These are phyloP conservation scores for Operophtera brumata DNA, from an alignment of 2,888 invertebrate genomes.

Conservation along the genomic window DNA sequence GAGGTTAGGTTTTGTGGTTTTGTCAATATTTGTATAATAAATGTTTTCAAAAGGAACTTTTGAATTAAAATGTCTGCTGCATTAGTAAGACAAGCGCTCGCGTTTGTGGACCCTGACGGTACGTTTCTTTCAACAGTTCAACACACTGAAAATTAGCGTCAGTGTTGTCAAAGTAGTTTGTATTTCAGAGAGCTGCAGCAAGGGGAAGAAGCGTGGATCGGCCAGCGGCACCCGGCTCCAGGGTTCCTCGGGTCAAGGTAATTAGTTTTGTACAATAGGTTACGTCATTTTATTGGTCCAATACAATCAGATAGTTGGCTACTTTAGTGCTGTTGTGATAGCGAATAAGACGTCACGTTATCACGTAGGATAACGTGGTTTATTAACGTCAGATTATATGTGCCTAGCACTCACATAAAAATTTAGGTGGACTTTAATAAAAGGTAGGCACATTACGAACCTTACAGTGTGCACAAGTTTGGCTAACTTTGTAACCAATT, in stretches of 20 bases:
- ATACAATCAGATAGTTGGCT: not conserved
- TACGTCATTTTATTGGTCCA: conserved; percentile 27
- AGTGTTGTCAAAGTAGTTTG: conserved; percentile 24
- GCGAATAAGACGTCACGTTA: no score
- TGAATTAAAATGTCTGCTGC: conserved; percentile 78
- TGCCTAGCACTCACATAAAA: no score
- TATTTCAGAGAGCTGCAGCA: conserved; percentile 57
- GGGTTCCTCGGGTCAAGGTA: conserved; percentile 61
- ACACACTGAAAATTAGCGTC: not conserved
- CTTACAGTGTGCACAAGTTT: no score
- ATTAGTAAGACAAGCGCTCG: conserved; percentile 78
- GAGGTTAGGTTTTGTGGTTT: conserved; percentile 42
- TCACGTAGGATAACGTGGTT: no score
- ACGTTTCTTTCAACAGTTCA: conserved; percentile 4
- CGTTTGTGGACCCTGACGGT: conserved; percentile 76
- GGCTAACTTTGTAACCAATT: no score
- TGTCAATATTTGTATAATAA: conserved; percentile 43
- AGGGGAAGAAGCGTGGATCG: conserved; percentile 51
- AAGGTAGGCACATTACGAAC: no score
- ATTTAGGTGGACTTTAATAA: no score
- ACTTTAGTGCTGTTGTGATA: not conserved
- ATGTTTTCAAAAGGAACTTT: conserved; percentile 45
- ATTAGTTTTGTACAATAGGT: conserved; percentile 18
- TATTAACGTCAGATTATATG: no score
- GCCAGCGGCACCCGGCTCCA: conserved; percentile 3